Conservation (phyloP, 2,888 invertebrate species). For the Drosophila phalerata region DNA sequence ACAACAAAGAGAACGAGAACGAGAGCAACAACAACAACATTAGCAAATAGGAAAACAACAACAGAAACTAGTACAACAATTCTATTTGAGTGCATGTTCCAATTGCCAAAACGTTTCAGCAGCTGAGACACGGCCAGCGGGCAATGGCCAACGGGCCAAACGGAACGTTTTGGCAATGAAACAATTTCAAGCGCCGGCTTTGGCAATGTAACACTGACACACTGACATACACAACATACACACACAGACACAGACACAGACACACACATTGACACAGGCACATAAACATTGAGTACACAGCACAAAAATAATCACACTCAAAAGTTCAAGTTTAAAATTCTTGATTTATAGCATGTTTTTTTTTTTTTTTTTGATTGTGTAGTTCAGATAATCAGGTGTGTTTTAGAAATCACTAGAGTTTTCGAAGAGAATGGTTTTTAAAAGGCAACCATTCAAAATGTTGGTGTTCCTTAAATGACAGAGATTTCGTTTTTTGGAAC, state of each 20-base stretch:
- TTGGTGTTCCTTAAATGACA: no score
- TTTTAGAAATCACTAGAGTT: no score
- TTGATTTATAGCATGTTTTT: no score
- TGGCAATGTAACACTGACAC: slow-evolving; percentile 77
- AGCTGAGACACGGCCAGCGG: slow-evolving; percentile 37
- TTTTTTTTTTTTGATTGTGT: no score
- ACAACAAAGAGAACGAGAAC: slow-evolving; percentile 13
- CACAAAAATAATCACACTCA: no score
- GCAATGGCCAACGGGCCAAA: slow-evolving; percentile 36
- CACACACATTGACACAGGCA: neutral
- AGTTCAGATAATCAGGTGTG: no score
- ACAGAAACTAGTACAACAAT: slow-evolving; percentile 48
- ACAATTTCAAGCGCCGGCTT: slow-evolving; percentile 66
- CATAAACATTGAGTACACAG: neutral
- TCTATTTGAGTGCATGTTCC: slow-evolving; percentile 63
- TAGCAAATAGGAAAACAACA: slow-evolving; percentile 4
- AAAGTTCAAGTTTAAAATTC: no score
- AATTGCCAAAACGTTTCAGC: slow-evolving; percentile 67
- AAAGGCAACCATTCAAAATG: no score
- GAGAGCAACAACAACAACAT: slow-evolving; percentile 11
- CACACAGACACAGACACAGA: slow-evolving; percentile 6
- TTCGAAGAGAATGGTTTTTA: no score
- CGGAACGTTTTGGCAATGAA: slow-evolving; percentile 49
- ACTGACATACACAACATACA: slow-evolving; percentile 53
- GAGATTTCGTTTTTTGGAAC: no score